These are phyloP conservation scores for Limnodromus scolopaceus DNA, from an alignment of 2,797 vertebrate genomes.

Conservation along the genomic window DNA sequence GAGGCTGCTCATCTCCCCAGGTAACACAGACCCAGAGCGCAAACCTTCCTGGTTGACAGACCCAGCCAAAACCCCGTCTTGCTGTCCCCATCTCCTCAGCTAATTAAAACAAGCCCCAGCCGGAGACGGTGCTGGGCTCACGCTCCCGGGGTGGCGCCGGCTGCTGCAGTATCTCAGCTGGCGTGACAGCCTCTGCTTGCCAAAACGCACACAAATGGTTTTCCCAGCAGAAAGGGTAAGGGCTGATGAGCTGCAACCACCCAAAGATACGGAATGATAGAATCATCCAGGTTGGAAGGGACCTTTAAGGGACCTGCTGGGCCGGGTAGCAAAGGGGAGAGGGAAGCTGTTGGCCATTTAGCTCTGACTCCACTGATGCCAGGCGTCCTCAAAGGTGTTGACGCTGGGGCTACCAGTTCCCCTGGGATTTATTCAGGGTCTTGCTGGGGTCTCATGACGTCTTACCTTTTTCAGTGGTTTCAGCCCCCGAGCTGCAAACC, in stretches of 20 bases:
- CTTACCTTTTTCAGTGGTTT: background rate
- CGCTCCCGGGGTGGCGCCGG: background rate
- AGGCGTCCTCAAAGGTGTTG: background rate
- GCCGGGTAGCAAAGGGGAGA: background rate
- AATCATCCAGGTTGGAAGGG: background rate
- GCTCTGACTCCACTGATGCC: background rate
- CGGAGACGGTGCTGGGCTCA: background rate
- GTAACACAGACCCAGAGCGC: background rate
- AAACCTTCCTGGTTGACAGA: background rate
- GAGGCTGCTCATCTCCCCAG: background rate
- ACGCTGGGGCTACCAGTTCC: accelerated
- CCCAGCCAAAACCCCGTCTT: background rate
- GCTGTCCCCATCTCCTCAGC: background rate
- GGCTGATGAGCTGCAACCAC: background rate
- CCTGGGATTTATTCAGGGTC: background rate
- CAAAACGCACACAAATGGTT: background rate
- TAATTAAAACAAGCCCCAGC: background rate
- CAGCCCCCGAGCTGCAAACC: background rate
- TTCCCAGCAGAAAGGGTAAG: background rate
- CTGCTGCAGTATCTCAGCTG: background rate
- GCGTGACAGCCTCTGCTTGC: background rate
- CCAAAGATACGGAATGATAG: background rate
- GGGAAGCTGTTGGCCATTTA: background rate
- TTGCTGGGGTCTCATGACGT: accelerated
- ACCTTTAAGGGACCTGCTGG: background rate